These are phyloP conservation scores for Biston stratarius DNA, from an alignment of 2,888 invertebrate genomes.

Conservation along the genomic window DNA sequence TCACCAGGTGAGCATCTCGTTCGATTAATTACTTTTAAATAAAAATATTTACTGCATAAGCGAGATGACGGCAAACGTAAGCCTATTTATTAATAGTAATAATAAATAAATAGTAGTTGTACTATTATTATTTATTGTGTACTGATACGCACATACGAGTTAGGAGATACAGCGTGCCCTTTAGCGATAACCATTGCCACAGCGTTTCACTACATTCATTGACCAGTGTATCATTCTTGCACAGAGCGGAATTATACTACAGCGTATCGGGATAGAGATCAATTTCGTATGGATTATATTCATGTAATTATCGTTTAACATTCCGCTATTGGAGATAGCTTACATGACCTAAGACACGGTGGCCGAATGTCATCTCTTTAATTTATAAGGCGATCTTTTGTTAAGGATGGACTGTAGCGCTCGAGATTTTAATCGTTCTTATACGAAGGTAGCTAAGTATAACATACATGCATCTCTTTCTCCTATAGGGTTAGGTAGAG, in stretches of 20 bases:
- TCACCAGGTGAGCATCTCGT: too few species aligned
- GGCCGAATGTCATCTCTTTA: conserved; percentile 27
- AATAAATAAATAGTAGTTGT: too few species aligned
- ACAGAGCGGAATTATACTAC: conserved; percentile 6
- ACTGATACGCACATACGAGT: background rate
- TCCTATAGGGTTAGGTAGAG: too few species aligned
- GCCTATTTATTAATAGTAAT: too few species aligned
- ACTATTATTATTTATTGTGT: too few species aligned
- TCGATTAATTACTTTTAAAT: too few species aligned
- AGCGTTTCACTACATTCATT: conserved; percentile 34
- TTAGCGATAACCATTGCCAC: conserved; percentile 29
- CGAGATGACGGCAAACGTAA: too few species aligned
- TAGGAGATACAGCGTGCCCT: conserved; percentile 19
- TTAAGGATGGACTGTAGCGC: background rate
- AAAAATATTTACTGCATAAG: too few species aligned
- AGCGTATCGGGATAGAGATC: conserved; percentile 9
- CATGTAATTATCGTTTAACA: conserved; percentile 20
- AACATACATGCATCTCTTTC: too few species aligned
- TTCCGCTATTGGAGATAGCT: conserved; percentile 32
- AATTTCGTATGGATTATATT: conserved; percentile 1
- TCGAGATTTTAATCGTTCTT: too few species aligned
- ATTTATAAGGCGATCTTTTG: conserved; percentile 2
- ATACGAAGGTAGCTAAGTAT: too few species aligned
- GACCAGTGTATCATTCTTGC: conserved; percentile 25
- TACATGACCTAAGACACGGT: conserved; percentile 34